Percentiles rank a stretch among this genome's conserved stretches.
Conservation (phyloP, 2,797 vertebrate genomes). For the Mus caroli region DNA sequence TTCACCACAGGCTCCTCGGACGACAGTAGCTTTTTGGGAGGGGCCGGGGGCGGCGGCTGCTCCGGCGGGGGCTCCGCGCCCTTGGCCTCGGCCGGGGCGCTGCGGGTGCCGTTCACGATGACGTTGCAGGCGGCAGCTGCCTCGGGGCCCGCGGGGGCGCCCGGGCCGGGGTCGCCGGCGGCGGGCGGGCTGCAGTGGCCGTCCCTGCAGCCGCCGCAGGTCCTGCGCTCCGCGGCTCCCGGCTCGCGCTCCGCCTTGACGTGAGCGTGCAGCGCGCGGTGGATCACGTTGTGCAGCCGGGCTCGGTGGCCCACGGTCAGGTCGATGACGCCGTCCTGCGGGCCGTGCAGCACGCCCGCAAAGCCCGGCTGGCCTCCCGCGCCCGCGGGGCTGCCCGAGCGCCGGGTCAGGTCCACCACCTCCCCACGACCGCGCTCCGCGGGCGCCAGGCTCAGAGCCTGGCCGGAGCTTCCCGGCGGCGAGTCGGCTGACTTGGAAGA, state of each 20-base stretch:
- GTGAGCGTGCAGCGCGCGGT: constrained; percentile 93
- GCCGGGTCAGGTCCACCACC: constrained; percentile 95
- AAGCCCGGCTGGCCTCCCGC: constrained; percentile 89
- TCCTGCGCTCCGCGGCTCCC: constrained; percentile 90
- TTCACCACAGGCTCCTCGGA: constrained; percentile 90
- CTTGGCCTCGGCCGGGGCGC: constrained; percentile 88
- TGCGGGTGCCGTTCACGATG: constrained; percentile 96
- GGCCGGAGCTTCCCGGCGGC: constrained; percentile 92
- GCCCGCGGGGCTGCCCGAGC: constrained; percentile 90
- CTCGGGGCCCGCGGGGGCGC: constrained; percentile 89
- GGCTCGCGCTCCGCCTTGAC: constrained; percentile 95
- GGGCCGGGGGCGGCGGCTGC: constrained; percentile 69
- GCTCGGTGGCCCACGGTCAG: constrained; percentile 95
- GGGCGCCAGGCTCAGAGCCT: constrained; percentile 89
- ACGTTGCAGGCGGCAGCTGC: constrained; percentile 95
- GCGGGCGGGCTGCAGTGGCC: constrained; percentile 90
- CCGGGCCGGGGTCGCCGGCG: constrained; percentile 88
- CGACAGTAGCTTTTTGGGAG: constrained; percentile 86
- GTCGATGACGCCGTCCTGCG: constrained; percentile 97
- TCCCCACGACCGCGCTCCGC: constrained; percentile 91
- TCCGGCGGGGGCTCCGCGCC: constrained; percentile 86
- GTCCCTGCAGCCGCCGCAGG: constrained; percentile 91
- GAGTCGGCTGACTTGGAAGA: constrained; percentile 90
- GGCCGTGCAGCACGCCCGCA: constrained; percentile 89
- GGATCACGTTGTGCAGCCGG: constrained; percentile 96